Conservation (phyloP, 2,113 vertebrate genomes). For the Amazona guildingii region DNA sequence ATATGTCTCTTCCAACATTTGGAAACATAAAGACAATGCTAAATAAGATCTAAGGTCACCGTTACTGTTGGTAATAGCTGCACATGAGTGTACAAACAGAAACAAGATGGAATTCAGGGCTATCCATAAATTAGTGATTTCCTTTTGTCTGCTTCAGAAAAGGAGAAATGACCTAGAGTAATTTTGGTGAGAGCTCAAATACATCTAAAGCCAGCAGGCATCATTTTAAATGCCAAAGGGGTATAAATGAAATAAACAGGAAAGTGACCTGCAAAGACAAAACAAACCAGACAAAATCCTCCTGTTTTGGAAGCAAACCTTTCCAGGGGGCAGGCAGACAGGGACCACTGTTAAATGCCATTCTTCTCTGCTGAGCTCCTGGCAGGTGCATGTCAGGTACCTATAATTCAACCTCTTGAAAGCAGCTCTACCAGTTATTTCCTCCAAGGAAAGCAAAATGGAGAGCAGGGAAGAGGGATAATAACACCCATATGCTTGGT, state of each 20-base stretch:
- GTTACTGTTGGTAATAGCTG: not conserved
- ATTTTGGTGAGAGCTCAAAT: not conserved
- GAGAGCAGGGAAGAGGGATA: not conserved
- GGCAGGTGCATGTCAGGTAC: not conserved
- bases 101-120: not conserved
- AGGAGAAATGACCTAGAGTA: not conserved
- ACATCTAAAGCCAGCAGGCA: not conserved
- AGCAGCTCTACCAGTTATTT: conserved; percentile 26
- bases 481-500: not conserved
- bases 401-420: not conserved
- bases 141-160: not conserved
- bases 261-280: not conserved
- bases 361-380: not conserved
- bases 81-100: not conserved
- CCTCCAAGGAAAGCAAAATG: not conserved
- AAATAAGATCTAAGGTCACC: not conserved
- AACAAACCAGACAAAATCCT: not conserved
- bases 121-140: not conserved
- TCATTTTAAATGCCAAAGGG: not conserved
- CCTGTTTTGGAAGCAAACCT: not conserved
- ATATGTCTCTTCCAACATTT: not conserved
- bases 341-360: not conserved
- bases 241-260: not conserved
- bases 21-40: not conserved
- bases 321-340: not conserved